Evolutionary conservation across 2,888 invertebrate genomes (phyloP), one percentile per base, ranked within the genome.

Genomic region (Limnephilus marmoratus): DNA sequence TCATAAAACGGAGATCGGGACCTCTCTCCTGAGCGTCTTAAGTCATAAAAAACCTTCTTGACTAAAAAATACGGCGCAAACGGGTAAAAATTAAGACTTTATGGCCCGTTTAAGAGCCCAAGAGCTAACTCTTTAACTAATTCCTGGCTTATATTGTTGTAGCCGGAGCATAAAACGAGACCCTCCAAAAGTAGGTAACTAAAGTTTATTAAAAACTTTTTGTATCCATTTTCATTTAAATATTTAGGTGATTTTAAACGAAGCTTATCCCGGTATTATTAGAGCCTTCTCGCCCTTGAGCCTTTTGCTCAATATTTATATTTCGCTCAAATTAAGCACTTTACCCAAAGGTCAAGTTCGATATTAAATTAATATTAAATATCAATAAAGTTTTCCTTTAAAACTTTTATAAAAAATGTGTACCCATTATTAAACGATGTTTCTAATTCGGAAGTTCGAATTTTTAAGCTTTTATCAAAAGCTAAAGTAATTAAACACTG

Each of bases 111-210:
- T 93, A 90, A 93, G 87, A 81, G 88, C 88, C 90, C 49, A 41
- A 92, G 90, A 90, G 87, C 82, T 88, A 93, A 91, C 93, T 93
- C 93, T 93, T 93, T 91, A 91, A 90, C 93, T 93, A 93, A 93
- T 93, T 93, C 93, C 85, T 45, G 87, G 92, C 91, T 92, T 80
- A 45, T 91, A 91, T 91, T 90, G 91, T 85, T 91, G 93, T 91
- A 89, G 85, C 34, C 83, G 80, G 31, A 34, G 86, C 45, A 86
- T 90, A 90, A 92, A 85, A 80, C 31, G 68, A 41, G 29, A 49
- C 81, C 85, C 91, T 85, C 80, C 29, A n/a, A 86, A 68, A 86
- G 68, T 49, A 68, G 81, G 68, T 49, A 29, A 53, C 34, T 87
- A 29, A 29, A 34, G 53, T 18, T 11, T 87, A 87, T 87, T 87